Evolutionary conservation across 2,113 vertebrate species (phyloP), one percentile per base, ranked within the genome.

Genomic region (Pitta sordida): DNA sequence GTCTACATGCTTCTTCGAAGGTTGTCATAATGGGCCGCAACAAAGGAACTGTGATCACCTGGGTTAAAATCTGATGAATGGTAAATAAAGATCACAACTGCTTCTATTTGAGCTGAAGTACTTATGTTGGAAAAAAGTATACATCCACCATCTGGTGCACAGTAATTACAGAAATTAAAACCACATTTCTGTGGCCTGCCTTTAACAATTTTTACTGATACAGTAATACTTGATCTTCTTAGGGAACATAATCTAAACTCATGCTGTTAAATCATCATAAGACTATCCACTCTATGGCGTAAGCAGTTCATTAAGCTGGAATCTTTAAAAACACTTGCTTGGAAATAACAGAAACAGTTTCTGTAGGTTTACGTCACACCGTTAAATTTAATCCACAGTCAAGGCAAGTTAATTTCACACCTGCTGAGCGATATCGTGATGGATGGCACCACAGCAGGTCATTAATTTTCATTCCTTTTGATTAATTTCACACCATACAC

Each of bases 401-500:
- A 51, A 88, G 95, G 79, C 74, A 88, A 96, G 75, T 87, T 96
- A 95, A 97, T 98, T 96, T 95, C 93, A 94, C 92, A 95, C 95
- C 93, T 97, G 91, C 94, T 97, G 89, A 71, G 93, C 6, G 71
- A 92, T 92, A 86, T 89, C 34, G 10, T 90, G 93, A 97, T 95
- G 87, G 92, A 96, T 96, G 90, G 67, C 95, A 95, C 87, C 88
- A 96, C 93, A 94, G 93, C 79, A 87, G 68, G 91, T 83, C 95
- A 96, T 94, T 97, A 96, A 97, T 97, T 97, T 96, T 94, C 74
- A 34, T 97, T 91, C 90, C 52, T 93, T 97, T 96, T 97, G 93
- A 97, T 97, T 97, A 97, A 98, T 98, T 97, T 97, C 92, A 95
- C 94, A 96, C 94, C 84, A 70, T 75, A 96, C 6, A 59, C 83